phyloP scores from a whole-genome alignment of 2,888 invertebrate species.

The Amblyjoppa fuscipennis region DNA sequence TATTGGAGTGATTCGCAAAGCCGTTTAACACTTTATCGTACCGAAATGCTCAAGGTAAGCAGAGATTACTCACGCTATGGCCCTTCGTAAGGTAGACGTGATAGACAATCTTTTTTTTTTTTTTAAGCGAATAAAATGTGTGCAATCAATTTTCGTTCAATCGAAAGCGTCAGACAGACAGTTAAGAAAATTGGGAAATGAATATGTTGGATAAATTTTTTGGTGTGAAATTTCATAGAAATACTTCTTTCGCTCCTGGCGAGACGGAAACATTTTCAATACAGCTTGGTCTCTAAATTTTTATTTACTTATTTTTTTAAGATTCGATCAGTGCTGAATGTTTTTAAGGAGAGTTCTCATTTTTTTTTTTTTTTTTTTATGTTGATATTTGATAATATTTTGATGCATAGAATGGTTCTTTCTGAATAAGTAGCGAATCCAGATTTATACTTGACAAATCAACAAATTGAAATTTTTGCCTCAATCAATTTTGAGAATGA shows the following conservation, averaged over 20 bases:
- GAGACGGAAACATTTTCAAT: no score
- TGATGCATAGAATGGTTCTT: no score
- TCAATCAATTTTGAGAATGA: not conserved
- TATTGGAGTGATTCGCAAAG: conserved; percentile 6
- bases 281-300: no score
- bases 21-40: not conserved
- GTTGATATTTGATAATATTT: not conserved
- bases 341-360: not conserved
- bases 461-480: no score
- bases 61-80: not conserved
- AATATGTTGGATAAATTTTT: no score
- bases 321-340: not conserved
- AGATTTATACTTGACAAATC: no score
- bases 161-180: not conserved
- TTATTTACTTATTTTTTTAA: not conserved
- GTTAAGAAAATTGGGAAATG: not conserved
- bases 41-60: conserved; percentile 66
- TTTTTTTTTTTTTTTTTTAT: no score
- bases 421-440: no score
- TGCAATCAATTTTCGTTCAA: not conserved
- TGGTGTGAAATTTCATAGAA: no score
- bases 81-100: not conserved
- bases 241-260: no score
- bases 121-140: not conserved
- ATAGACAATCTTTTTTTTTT: not conserved